Evolutionary conservation across 2,113 vertebrate genomes (phyloP), one percentile per base, ranked within the genome.

Genomic region (Hydrolagus affinis): DNA sequence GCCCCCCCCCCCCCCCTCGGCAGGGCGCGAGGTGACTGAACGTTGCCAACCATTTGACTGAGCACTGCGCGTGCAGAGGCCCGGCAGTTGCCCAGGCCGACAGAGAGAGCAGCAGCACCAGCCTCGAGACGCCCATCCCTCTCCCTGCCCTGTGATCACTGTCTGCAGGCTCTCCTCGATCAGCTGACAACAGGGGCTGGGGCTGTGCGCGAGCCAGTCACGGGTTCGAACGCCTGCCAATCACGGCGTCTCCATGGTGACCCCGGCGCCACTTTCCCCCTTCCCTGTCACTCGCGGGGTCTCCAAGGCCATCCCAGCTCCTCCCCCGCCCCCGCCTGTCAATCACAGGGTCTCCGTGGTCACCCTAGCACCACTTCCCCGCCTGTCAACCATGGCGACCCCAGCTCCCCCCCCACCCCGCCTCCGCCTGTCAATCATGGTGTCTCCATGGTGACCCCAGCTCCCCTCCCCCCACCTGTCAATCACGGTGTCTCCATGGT

Each of bases 61-160:
- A 66, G 23, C 78, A 83, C 62, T 83, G 25, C 28, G 78, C 78
- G 30, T 83, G 78, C 15, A 83, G 19, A 32, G 78, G 60, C 30
- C 60, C 17, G 19, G 2, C 25, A 8, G 25, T 19, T 15, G 30
- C 66, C 4, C 60, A 8, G 1, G 25, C 28, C 25, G 66, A 32
- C 1, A 19, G 60, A 64, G 1, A 23, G 10, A 83, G 17, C 78
- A 68, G 14, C 62, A 83, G 19, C 75, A 8, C 44, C 56, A 57
- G 10, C 12, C 8, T 28, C 21, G 4, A 8, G 69, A 2, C 69
- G 69, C 10, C 21, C 69, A 70, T 19, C 3, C 3, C 19, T 1
- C 64, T 12, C 64, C 64, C 70, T 0, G 25, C 23, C 19, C 70
- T 11, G 6, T 23, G n/a, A 28, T 25, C 23, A 11, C 23, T 11